Percentiles rank a stretch among this genome's conserved stretches.
Conservation (phyloP, 2,113 vertebrate genomes). For the Glaucomys volans region DNA sequence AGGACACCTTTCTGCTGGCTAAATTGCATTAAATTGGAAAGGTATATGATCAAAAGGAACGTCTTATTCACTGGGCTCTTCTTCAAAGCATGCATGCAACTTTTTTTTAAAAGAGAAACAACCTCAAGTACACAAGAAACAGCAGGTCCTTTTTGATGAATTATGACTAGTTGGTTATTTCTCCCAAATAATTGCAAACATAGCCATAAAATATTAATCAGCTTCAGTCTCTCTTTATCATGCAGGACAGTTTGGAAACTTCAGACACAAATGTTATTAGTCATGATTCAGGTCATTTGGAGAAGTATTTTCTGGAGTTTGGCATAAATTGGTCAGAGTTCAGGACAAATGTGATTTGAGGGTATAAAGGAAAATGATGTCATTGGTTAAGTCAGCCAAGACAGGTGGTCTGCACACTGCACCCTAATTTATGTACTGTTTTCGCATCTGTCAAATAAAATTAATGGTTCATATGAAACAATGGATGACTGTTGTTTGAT, state of each 20-base stretch:
- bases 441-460: slow-evolving; percentile 85
- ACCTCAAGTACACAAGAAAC: slow-evolving; percentile 51
- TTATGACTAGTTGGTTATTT: slow-evolving; percentile 75
- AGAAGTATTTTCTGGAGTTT: slow-evolving; percentile 63
- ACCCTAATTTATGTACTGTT: slow-evolving; percentile 66
- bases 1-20: neutral
- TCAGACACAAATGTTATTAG: slow-evolving; percentile 36
- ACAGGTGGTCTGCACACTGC: slow-evolving; percentile 78
- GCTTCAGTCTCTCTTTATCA: slow-evolving; percentile 60
- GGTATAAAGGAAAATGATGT: slow-evolving; percentile 80
- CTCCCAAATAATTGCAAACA: slow-evolving; percentile 63
- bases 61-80: slow-evolving; percentile 63
- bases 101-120: neutral
- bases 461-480: slow-evolving; percentile 81
- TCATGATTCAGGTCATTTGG: slow-evolving; percentile 65
- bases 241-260: slow-evolving; percentile 59
- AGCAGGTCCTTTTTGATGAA: slow-evolving; percentile 78
- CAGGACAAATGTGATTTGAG: slow-evolving; percentile 81
- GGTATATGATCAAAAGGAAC: neutral
- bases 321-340: slow-evolving; percentile 45
- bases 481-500: slow-evolving; percentile 78
- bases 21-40: slow-evolving; percentile 58
- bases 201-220: slow-evolving; percentile 80
- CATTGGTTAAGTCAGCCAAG: slow-evolving; percentile 80
- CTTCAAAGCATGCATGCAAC: slow-evolving; percentile 25